Evolutionary conservation across 2,888 invertebrate genomes (phyloP), one percentile per base, ranked within the genome.

Genomic region (Zygothrica quintamaculata): DNA sequence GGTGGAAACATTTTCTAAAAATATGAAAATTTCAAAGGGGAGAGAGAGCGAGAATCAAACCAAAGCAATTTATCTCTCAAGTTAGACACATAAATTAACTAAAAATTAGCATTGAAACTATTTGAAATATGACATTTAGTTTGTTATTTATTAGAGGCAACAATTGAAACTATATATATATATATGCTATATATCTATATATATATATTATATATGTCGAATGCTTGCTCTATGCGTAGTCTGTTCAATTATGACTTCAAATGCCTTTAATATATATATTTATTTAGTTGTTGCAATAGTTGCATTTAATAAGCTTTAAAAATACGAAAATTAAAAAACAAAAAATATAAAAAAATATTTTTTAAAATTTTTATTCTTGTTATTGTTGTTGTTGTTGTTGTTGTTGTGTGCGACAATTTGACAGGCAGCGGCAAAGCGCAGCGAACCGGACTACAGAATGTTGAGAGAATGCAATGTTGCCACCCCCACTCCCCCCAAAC

Each of bases 291-390:
- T 71, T 52, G 50, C 71, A 48, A 57, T n/a, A 55, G 43, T 55
- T 60, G 77, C 74, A 62, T 62, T 66, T 73, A 76, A 73, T 65
- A 75, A 65, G 72, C 66, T 37, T 55, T 46, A 48, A 37, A 43
- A 15, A 29, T 2, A 29, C n/a, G n/a, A n/a, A n/a, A n/a, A n/a
- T n/a, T n/a, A n/a, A n/a, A 8, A 4, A 40, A 40, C 40, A 22
- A 22, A 18, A 42, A 42, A 43, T 25, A 13, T 25, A 8, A 13
- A 43, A 26, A 74, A 65, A 74, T 74, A 59, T 53, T 72, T n/a
- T n/a, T n/a, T n/a, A n/a, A n/a, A n/a, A n/a, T n/a, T n/a, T n/a
- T n/a, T n/a, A n/a, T n/a, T n/a, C n/a, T n/a, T n/a, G n/a, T n/a
- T n/a, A n/a, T n/a, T n/a, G n/a, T n/a, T n/a, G n/a, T 22, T 22